These are phyloP conservation scores for Hexactinellida sp. DNA, from an alignment of 37 sponge, comb jelly and placozoan species.

Conservation along the genomic window DNA sequence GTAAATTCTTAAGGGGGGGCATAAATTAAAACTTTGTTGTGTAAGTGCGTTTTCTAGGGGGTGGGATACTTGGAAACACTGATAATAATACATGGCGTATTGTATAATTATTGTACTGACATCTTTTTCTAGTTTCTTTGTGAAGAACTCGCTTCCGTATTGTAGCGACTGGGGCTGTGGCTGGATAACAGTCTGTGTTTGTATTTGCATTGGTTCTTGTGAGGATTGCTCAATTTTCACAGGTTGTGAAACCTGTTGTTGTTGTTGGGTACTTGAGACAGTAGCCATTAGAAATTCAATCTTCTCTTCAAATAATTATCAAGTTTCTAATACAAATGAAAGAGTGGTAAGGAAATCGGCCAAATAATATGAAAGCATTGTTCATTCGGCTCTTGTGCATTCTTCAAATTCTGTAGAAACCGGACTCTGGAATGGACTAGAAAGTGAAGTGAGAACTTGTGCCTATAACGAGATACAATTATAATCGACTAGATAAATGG, in stretches of 20 bases:
- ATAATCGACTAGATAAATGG: too few relatives aligned
- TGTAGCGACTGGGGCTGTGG: not conserved
- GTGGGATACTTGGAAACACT: too few relatives aligned
- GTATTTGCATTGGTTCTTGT: not conserved
- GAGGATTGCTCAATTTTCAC: not conserved
- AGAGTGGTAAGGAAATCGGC: not conserved
- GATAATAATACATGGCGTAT: too few relatives aligned
- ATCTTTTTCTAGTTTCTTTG: slow-evolving; percentile 1
- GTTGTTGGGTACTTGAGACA: not conserved
- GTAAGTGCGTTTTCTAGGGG: too few relatives aligned
- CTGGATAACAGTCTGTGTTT: not conserved
- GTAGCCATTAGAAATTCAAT: not conserved
- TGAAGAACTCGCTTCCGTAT: not conserved
- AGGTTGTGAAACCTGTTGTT: not conserved
- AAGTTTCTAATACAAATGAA: not conserved
- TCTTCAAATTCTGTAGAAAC: too few relatives aligned
- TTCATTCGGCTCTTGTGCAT: too few relatives aligned
- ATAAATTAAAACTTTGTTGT: not conserved
- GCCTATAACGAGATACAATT: too few relatives aligned
- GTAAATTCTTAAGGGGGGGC: too few relatives aligned
- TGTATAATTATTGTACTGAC: too few relatives aligned
- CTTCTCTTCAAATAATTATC: not conserved
- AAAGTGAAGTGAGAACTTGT: too few relatives aligned
- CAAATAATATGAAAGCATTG: too few relatives aligned
- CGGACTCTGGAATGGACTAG: too few relatives aligned